Conservation (phyloP, 2,113 vertebrate species). For the Sylvietta virens region DNA sequence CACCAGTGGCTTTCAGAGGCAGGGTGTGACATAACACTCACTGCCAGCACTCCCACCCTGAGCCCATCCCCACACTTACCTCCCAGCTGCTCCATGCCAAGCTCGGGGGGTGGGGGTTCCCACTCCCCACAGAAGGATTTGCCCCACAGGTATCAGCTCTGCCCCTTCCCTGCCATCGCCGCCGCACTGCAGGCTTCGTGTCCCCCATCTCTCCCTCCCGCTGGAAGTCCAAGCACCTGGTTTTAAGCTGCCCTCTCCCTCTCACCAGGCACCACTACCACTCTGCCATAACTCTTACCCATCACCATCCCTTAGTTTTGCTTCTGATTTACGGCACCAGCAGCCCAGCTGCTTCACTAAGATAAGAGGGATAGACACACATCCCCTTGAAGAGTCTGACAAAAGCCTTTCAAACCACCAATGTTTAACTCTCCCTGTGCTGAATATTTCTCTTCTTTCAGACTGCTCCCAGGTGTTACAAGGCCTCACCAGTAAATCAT, state of each 20-base stretch:
- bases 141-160: not conserved
- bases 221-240: fast-evolving
- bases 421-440: not conserved
- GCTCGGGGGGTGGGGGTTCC: fast-evolving
- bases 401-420: not conserved
- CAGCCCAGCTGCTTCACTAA: conserved; percentile 36
- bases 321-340: conserved; percentile 45
- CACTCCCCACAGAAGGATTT: not conserved
- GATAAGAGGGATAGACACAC: conserved; percentile 34
- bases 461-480: not conserved
- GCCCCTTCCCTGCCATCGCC: not conserved
- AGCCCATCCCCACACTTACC: conserved; percentile 9
- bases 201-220: not conserved
- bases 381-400: not conserved
- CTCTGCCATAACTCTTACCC: not conserved
- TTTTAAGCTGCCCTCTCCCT: not conserved
- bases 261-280: fast-evolving
- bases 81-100: conserved; percentile 19
- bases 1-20: not conserved
- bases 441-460: not conserved
- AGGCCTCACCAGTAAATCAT: not conserved
- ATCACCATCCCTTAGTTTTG: not conserved
- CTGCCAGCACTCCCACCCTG: not conserved
- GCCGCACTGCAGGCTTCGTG: not conserved
- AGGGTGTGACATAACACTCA: fast-evolving